These are phyloP conservation scores for Amazona guildingii DNA, from an alignment of 2,113 vertebrate species.

Conservation along the genomic window DNA sequence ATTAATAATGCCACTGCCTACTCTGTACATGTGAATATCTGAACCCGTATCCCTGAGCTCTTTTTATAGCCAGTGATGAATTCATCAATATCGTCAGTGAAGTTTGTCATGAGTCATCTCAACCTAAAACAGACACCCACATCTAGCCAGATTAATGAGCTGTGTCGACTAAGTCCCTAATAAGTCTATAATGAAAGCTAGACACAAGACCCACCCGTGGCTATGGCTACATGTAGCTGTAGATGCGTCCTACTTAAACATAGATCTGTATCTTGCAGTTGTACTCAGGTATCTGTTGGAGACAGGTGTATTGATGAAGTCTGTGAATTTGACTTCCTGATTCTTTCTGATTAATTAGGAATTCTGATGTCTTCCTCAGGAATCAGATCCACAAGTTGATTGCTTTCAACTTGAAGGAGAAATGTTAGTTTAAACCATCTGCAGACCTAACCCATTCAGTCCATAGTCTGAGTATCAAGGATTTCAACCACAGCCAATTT, in stretches of 20 bases:
- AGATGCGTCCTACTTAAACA: neutral
- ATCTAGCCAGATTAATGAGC: neutral
- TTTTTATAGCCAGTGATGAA: neutral
- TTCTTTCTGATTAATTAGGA: neutral
- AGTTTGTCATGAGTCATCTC: conserved; percentile 4
- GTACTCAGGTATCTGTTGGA: neutral
- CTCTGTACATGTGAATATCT: neutral
- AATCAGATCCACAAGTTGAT: neutral
- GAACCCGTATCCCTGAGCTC: neutral
- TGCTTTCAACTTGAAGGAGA: neutral
- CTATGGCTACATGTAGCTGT: neutral
- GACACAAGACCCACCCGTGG: neutral
- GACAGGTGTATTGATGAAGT: neutral
- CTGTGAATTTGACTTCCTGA: neutral
- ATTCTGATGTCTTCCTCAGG: neutral
- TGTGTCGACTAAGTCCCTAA: neutral
- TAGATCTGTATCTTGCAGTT: neutral
- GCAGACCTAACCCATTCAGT: neutral
- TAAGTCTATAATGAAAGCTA: neutral
- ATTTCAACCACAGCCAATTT: neutral
- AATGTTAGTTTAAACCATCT: neutral
- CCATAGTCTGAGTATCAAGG: neutral
- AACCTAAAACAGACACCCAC: neutral
- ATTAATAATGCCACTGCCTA: neutral
- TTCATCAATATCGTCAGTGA: neutral